phyloP scores from a whole-genome alignment of 2,797 vertebrate genomes.

The Uromys caudimaculatus region DNA sequence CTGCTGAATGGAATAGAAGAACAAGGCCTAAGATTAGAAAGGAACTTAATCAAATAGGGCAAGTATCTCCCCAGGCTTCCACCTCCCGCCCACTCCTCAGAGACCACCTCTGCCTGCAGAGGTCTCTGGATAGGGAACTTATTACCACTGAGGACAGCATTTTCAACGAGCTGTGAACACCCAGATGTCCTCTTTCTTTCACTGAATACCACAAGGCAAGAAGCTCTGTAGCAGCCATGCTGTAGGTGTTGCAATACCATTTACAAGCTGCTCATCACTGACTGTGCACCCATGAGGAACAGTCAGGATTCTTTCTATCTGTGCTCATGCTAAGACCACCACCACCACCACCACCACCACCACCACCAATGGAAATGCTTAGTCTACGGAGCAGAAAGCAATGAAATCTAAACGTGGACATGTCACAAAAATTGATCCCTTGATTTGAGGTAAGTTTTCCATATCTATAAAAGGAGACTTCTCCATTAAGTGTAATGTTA shows the following conservation, averaged over 20 bases:
- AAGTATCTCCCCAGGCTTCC: not conserved
- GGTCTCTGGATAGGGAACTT: not conserved
- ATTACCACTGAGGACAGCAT: not conserved
- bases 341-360: not conserved
- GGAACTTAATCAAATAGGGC: not conserved
- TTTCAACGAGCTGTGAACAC: conserved; percentile 4
- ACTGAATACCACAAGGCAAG: not conserved
- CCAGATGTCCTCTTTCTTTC: not conserved
- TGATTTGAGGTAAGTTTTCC: conserved; percentile 8
- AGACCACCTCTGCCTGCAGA: not conserved
- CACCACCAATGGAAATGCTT: not conserved
- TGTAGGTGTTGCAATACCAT: not conserved
- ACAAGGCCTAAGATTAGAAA: conserved; percentile 20
- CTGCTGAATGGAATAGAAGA: conserved; percentile 26
- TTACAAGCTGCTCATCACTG: not conserved
- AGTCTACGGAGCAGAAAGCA: not conserved
- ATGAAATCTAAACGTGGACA: not conserved
- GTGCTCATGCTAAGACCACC: not conserved
- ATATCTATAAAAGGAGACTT: not conserved
- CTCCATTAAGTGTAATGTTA: conserved; percentile 21
- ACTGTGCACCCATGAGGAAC: not conserved
- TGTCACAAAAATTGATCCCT: not conserved
- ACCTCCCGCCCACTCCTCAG: not conserved
- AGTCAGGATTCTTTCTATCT: not conserved
- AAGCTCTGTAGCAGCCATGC: not conserved